Conservation (phyloP, 2,888 invertebrate genomes). For the Macaria notata region DNA sequence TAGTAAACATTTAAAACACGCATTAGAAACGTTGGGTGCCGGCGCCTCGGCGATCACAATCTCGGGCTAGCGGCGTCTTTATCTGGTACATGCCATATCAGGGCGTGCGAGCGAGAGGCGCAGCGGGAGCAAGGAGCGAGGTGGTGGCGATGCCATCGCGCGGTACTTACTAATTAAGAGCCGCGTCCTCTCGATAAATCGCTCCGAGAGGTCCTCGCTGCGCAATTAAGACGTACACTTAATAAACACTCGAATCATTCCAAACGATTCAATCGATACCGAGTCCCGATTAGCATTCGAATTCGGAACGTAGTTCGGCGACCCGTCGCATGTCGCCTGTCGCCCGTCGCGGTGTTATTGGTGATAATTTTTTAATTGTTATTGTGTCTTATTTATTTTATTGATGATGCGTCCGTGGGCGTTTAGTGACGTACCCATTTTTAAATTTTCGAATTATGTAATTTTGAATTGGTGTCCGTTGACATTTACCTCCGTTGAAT, state of each 20-base stretch:
- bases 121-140: constrained; percentile 58
- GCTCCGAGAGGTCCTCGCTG: constrained; percentile 43
- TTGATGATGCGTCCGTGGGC: constrained; percentile 29
- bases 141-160: constrained; percentile 72
- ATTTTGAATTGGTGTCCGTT: constrained; percentile 49
- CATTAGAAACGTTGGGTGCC: constrained; percentile 76
- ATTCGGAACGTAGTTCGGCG: constrained; percentile 61
- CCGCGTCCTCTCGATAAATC: constrained; percentile 46
- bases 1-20: constrained; percentile 80
- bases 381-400: constrained; percentile 50
- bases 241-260: constrained; percentile 55
- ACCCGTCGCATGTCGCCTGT: constrained; percentile 41
- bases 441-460: constrained; percentile 26
- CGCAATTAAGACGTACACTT: constrained; percentile 68
- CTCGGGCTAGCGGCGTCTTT: constrained; percentile 56
- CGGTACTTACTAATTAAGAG: constrained; percentile 76
- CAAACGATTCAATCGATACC: constrained; percentile 60
- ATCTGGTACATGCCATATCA: constrained; percentile 32
- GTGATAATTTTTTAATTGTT: constrained; percentile 71
- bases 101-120: constrained; percentile 40
- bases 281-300: constrained; percentile 61
- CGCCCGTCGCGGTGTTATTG: constrained; percentile 55
- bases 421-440: constrained; percentile 22
- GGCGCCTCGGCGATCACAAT: constrained; percentile 73
- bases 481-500: constrained; percentile 49